A percentile compares a stretch with the other conserved stretches of the same genome.
These are phyloP conservation scores for Martes martes DNA, from an alignment of 2,113 vertebrate genomes.

Conservation along the genomic window DNA sequence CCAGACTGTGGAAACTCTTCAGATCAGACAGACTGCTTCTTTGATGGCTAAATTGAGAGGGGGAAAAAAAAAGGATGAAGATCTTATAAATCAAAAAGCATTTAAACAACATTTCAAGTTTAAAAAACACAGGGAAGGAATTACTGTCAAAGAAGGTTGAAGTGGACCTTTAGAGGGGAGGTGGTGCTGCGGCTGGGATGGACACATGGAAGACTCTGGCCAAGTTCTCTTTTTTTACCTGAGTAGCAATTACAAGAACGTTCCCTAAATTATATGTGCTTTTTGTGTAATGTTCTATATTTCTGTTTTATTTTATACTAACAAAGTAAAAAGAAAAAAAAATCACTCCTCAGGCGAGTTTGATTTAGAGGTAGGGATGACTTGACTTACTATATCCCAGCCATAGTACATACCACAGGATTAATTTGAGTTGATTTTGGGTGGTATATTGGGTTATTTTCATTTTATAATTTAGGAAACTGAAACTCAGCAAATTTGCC, in stretches of 20 bases:
- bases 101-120: not conserved
- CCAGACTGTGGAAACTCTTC: not conserved
- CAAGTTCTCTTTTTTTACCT: not conserved
- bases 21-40: not conserved
- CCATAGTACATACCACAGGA: too few species aligned
- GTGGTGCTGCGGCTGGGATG: not conserved
- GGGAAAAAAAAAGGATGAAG: not conserved
- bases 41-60: not conserved
- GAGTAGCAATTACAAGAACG: not conserved
- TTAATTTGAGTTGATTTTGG: not conserved
- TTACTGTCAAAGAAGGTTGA: not conserved
- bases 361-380: not conserved
- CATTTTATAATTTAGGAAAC: not conserved
- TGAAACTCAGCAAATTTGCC: not conserved
- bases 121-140: not conserved
- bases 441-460: not conserved
- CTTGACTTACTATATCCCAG: not conserved
- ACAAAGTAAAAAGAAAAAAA: not conserved
- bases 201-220: fast-evolving
- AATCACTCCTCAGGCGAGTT: not conserved
- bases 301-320: not conserved
- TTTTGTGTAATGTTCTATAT: not conserved
- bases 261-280: not conserved
- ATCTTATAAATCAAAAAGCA: not conserved
- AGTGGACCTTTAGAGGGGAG: not conserved